Evolutionary conservation across 2,888 invertebrate species (phyloP).

Genomic region (Chrysolina oricalcia): DNA sequence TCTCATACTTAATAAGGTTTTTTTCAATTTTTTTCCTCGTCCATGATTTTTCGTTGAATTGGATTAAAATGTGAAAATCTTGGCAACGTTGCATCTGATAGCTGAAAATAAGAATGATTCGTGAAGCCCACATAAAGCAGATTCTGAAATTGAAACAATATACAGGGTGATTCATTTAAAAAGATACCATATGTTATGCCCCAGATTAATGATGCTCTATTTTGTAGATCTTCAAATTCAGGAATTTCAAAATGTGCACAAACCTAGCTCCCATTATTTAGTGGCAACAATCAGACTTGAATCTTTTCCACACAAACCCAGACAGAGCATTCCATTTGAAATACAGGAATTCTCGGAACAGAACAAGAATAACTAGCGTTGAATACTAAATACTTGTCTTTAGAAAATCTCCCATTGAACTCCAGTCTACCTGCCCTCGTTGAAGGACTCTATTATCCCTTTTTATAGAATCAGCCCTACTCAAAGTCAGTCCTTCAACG

Average conservation of each 20-base stretch:
- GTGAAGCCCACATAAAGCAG: too few relatives aligned
- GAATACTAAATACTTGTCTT: slow-evolving; percentile 14
- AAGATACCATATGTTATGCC: background rate
- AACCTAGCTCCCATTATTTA: background rate
- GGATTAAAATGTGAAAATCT: too few relatives aligned
- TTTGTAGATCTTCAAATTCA: background rate
- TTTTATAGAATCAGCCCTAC: slow-evolving; percentile 3
- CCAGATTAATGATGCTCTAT: too few relatives aligned
- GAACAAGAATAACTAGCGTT: slow-evolving; percentile 1
- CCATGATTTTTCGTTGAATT: too few relatives aligned
- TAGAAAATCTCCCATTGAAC: background rate
- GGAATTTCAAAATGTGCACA: background rate
- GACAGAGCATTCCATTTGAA: background rate
- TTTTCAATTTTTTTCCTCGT: too few relatives aligned
- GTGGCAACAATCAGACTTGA: background rate
- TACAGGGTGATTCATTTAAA: too few relatives aligned
- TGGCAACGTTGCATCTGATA: too few relatives aligned
- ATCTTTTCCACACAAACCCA: background rate
- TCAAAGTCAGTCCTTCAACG: slow-evolving; percentile 5
- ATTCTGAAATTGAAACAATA: too few relatives aligned
- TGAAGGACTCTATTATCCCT: slow-evolving; percentile 15
- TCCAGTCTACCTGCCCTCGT: slow-evolving; percentile 6
- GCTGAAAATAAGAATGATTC: too few relatives aligned
- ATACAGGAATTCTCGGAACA: background rate
- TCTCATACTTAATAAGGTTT: too few relatives aligned